Percentiles rank a stretch among this genome's conserved stretches.
Evolutionary conservation across 2,113 vertebrate genomes (phyloP).

Genomic region (Caranx melampygus): DNA sequence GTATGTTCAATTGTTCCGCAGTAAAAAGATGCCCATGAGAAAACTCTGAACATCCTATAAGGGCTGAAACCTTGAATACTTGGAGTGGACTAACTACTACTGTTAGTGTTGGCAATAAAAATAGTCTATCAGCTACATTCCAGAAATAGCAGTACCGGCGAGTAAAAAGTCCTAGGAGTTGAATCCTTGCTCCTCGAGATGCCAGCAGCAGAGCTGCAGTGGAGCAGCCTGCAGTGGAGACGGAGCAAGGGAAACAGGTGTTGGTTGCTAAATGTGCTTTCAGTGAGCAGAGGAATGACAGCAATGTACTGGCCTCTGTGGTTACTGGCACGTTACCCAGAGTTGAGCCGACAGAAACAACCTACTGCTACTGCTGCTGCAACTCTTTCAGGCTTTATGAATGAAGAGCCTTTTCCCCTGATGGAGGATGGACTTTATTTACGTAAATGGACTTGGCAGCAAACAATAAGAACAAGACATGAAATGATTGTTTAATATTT

Average conservation of each 20-base stretch:
- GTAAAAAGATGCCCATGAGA: background rate
- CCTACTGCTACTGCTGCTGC: conserved; percentile 46
- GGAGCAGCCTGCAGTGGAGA: conserved; percentile 52
- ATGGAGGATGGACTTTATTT: conserved; percentile 27
- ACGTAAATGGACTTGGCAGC: conserved; percentile 2
- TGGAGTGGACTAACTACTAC: background rate
- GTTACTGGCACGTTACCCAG: conserved; percentile 82
- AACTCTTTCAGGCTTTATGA: conserved; percentile 66
- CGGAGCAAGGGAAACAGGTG: conserved; percentile 90
- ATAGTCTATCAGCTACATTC: conserved; percentile 52
- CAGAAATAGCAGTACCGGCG: conserved; percentile 44
- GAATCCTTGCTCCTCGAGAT: conserved; percentile 37
- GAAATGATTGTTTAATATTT: background rate
- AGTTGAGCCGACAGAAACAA: conserved; percentile 63
- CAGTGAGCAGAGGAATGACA: conserved; percentile 88
- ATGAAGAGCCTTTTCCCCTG: conserved; percentile 54
- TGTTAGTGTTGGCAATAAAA: conserved; percentile 38
- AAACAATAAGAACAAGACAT: background rate
- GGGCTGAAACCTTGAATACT: conserved; percentile 3
- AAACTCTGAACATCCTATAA: background rate
- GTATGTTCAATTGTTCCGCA: background rate
- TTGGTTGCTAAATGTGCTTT: conserved; percentile 91
- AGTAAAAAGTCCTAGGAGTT: conserved; percentile 30
- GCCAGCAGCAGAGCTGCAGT: conserved; percentile 40
- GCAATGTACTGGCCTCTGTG: conserved; percentile 84